Conservation (phyloP, 2,113 vertebrate species). For the Phalacrocorax pelagicus region DNA sequence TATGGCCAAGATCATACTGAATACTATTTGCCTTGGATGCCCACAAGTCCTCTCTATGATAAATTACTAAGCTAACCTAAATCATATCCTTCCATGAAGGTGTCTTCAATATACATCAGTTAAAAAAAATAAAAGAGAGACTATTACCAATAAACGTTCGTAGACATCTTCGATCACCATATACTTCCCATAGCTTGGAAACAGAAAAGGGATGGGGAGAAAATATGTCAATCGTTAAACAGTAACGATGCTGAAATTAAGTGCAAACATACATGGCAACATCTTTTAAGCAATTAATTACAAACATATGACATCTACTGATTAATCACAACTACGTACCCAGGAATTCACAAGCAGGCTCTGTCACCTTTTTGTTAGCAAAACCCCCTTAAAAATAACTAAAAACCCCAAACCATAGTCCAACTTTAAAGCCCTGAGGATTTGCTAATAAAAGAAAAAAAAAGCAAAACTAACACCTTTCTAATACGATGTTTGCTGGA, state of each 20-base stretch:
- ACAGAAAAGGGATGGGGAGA: neutral
- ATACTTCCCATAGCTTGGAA: conserved; percentile 94
- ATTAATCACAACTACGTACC: neutral
- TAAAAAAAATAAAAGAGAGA: neutral
- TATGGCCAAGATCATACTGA: neutral
- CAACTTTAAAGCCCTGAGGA: neutral
- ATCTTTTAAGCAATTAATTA: neutral
- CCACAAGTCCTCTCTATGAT: neutral
- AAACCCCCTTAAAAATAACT: neutral
- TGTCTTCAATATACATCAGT: neutral
- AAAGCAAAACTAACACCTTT: neutral
- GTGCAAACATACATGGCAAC: neutral
- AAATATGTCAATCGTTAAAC: neutral
- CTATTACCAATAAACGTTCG: conserved; percentile 94
- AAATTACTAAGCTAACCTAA: neutral
- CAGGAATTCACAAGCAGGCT: neutral
- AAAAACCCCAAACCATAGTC: neutral
- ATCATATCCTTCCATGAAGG: neutral
- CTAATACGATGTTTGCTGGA: neutral
- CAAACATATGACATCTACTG: neutral
- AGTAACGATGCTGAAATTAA: neutral
- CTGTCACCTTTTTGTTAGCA: neutral
- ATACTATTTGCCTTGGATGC: neutral
- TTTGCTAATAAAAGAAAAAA: neutral
- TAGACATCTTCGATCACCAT: conserved; percentile 91